A percentile compares a stretch with the other conserved stretches of the same genome.
Evolutionary conservation across 2,113 vertebrate genomes (phyloP).

Genomic region (Eudorcas thomsonii): DNA sequence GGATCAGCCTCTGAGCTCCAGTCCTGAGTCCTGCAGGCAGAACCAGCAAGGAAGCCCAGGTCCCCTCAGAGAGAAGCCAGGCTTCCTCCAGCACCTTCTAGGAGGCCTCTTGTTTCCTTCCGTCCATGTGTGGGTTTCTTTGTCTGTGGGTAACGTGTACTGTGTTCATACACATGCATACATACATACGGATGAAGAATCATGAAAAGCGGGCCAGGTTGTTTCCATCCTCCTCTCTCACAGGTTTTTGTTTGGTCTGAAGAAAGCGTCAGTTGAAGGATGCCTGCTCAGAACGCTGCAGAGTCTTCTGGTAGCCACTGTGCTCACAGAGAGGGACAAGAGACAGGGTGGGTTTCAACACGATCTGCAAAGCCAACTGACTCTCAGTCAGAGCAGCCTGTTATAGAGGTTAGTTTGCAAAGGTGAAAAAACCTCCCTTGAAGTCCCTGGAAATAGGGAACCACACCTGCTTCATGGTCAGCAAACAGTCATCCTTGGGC

Average conservation of each 20-base stretch:
- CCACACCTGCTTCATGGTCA: not conserved
- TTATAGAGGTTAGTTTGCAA: not conserved
- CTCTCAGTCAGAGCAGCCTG: not conserved
- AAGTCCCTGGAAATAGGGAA: not conserved
- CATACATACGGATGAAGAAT: not conserved
- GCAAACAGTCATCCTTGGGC: not conserved
- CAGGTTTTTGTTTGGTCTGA: not conserved
- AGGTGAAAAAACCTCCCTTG: not conserved
- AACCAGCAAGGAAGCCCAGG: not conserved
- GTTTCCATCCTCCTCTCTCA: not conserved
- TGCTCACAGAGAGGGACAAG: not conserved
- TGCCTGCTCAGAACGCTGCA: not conserved
- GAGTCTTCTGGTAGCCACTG: not conserved
- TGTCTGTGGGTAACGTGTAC: not conserved
- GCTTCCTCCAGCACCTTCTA: not conserved
- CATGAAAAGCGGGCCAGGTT: not conserved
- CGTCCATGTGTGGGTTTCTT: not conserved
- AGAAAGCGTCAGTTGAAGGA: not conserved
- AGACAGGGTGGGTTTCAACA: not conserved
- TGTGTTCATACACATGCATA: not conserved
- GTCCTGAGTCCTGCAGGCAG: not conserved
- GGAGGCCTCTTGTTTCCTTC: not conserved
- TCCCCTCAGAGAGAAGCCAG: not conserved
- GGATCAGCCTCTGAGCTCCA: not conserved
- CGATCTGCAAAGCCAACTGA: not conserved